Percentiles rank a stretch among this genome's conserved stretches.
Conservation (phyloP, 2,797 vertebrate species). For the Sylvia borin region DNA sequence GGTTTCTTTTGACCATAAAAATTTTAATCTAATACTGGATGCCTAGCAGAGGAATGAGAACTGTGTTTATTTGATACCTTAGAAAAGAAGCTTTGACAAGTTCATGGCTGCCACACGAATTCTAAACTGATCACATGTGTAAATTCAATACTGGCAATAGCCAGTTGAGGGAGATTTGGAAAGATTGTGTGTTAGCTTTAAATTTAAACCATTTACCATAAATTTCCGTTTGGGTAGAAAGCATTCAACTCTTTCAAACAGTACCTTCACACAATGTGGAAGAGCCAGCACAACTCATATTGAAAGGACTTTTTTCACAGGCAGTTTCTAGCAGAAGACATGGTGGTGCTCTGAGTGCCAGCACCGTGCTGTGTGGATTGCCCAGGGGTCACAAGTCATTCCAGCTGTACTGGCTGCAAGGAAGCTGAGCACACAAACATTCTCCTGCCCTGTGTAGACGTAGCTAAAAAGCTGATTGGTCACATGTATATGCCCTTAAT, state of each 20-base stretch:
- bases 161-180: not conserved
- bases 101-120: not conserved
- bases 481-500: not conserved
- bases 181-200: not conserved
- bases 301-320: not conserved
- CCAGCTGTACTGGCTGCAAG: not conserved
- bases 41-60: not conserved
- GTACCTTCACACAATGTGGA: not conserved
- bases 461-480: not conserved
- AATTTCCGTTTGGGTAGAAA: not conserved
- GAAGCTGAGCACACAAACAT: not conserved
- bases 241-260: not conserved
- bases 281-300: not conserved
- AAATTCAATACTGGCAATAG: not conserved
- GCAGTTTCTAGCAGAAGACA: not conserved
- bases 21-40: not conserved
- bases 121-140: not conserved
- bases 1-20: not conserved
- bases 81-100: not conserved
- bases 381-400: not conserved
- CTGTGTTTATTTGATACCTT: conserved; percentile 3
- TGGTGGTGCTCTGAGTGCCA: fast-evolving
- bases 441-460: not conserved
- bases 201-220: not conserved
- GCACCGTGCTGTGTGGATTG: not conserved